Percentiles rank a stretch among this genome's conserved stretches.
Evolutionary conservation across 2,888 invertebrate genomes (phyloP).

Genomic region (Nephrotoma appendiculata): DNA sequence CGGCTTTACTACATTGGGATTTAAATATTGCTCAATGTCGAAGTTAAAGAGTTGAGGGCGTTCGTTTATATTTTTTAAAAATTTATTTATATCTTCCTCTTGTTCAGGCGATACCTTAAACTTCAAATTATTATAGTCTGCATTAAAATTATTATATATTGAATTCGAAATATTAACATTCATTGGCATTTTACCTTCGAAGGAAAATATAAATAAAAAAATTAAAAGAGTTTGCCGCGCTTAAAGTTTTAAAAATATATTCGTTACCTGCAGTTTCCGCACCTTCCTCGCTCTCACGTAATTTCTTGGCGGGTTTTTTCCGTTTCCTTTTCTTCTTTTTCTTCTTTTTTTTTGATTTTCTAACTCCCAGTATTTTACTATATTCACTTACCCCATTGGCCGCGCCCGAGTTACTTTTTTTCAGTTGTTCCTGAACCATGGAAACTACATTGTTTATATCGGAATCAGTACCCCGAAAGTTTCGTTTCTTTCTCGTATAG

Average conservation of each 20-base stretch:
- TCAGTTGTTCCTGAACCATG: not conserved
- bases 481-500: not conserved
- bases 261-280: conserved; percentile 6
- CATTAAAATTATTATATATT: not conserved
- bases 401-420: not conserved
- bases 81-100: conserved; percentile 15
- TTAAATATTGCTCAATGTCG: conserved; percentile 15
- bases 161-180: not conserved
- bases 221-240: not conserved
- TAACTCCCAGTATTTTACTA: not conserved
- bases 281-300: conserved; percentile 6
- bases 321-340: conserved; percentile 1
- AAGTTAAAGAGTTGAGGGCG: conserved; percentile 17
- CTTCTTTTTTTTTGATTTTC: not conserved
- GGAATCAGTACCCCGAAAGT: not conserved
- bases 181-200: not conserved
- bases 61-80: conserved; percentile 15
- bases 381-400: not conserved
- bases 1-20: conserved; percentile 6
- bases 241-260: not conserved
- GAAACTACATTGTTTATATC: not conserved
- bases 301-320: conserved; percentile 6
- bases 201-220: not conserved
- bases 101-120: conserved; percentile 14
- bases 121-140: conserved; percentile 14